These are phyloP conservation scores for Littorina saxatilis DNA, from an alignment of 1,140 invertebrate species.

Conservation along the genomic window DNA sequence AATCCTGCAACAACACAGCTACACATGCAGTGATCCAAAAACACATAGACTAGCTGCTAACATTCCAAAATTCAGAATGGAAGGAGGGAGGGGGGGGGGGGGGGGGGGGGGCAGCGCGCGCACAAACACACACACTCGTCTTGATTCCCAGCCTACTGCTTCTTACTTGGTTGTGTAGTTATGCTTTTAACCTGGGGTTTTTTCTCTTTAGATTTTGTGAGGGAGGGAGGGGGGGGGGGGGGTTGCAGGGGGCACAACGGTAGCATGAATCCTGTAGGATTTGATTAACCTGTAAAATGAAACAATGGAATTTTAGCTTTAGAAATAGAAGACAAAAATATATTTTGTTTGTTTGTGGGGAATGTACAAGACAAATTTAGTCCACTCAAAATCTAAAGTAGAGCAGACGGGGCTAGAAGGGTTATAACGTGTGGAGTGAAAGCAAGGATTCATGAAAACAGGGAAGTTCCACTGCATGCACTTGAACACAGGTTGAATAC, in stretches of 20 bases:
- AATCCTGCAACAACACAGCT: constrained; percentile 58
- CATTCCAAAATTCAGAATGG: not conserved
- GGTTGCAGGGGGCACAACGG: not conserved
- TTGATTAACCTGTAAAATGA: no score
- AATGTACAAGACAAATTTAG: no score
- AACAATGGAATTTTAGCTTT: not conserved
- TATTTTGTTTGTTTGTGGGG: not conserved
- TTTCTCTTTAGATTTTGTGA: not conserved
- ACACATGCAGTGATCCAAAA: not conserved
- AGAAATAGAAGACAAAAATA: not conserved
- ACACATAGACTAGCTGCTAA: no score
- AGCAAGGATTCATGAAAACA: no score
- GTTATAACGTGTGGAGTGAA: no score
- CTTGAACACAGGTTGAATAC: no score
- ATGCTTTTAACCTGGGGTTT: not conserved
- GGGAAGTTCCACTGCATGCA: no score
- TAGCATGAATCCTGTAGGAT: no score
- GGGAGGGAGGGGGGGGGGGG: not conserved
- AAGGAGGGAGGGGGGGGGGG: not conserved
- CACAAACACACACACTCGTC: not conserved
- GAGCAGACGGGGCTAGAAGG: no score
- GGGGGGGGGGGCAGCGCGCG: no score
- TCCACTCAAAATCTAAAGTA: no score
- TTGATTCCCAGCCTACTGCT: not conserved
- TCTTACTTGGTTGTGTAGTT: not conserved